Evolutionary conservation across 2,797 vertebrate species (phyloP).

Genomic region (Euphonia xanthogaster): DNA sequence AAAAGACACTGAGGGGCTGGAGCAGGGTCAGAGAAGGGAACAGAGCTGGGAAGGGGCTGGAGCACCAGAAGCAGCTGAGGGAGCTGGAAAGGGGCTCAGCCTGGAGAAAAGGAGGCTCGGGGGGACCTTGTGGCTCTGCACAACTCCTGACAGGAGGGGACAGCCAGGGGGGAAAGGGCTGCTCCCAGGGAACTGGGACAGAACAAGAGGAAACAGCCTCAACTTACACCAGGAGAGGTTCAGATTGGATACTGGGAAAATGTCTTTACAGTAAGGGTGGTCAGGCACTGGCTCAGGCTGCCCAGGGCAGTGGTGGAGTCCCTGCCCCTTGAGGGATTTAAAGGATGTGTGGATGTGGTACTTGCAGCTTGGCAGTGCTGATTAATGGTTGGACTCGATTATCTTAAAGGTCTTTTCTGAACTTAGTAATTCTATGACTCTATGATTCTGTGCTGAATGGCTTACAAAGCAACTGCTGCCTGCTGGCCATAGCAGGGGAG

Average conservation of each 20-base stretch:
- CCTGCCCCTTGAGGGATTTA: neutral
- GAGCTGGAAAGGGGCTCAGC: neutral
- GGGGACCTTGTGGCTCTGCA: neutral
- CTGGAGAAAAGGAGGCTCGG: neutral
- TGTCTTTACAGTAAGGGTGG: neutral
- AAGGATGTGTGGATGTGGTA: neutral
- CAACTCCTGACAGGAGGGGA: neutral
- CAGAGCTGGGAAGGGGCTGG: neutral
- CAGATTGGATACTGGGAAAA: neutral
- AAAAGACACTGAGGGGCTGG: neutral
- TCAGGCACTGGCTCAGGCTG: neutral
- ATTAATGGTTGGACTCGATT: neutral
- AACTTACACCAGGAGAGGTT: neutral
- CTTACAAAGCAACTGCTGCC: neutral
- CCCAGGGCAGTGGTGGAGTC: neutral
- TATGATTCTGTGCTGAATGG: neutral
- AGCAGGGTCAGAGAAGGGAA: neutral
- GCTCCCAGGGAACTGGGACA: neutral
- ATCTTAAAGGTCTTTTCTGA: neutral
- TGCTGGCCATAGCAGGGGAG: neutral
- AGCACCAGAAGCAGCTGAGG: neutral
- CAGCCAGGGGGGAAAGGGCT: rapidly evolving
- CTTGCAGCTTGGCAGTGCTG: neutral
- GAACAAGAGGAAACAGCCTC: rapidly evolving
- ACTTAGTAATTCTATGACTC: neutral